These are phyloP conservation scores for Mus spicilegus DNA, from an alignment of 2,113 vertebrate genomes.

Conservation along the genomic window DNA sequence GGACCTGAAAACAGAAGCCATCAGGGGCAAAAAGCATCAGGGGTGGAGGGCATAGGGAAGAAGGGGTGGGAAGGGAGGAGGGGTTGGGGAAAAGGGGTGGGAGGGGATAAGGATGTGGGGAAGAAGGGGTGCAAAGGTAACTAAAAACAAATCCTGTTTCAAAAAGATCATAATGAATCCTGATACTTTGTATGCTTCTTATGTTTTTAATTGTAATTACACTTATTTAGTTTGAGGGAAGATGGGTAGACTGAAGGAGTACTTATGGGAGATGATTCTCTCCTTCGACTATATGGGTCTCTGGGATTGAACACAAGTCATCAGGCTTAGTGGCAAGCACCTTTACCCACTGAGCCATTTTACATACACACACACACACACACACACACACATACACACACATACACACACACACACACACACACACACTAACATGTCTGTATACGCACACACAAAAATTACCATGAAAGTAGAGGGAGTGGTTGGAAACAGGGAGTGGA, in stretches of 20 bases:
- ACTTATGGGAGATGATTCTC: not conserved
- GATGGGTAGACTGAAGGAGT: not conserved
- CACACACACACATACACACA: too few species aligned
- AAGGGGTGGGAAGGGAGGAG: not conserved
- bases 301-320: too few species aligned
- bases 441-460: too few species aligned
- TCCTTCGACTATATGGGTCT: not conserved
- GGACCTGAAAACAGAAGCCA: not conserved
- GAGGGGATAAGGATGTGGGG: not conserved
- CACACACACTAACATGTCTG: too few species aligned
- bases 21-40: not conserved
- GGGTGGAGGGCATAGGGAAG: not conserved
- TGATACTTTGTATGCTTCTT: not conserved
- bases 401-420: too few species aligned
- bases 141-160: not conserved
- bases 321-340: not conserved
- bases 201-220: not conserved
- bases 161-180: not conserved
- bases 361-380: too few species aligned
- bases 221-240: not conserved
- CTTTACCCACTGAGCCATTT: not conserved
- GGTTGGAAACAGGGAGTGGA: too few species aligned
- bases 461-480: too few species aligned
- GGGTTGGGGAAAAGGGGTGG: not conserved
- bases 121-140: not conserved